These are phyloP conservation scores for Drosophila pegasa DNA, from an alignment of 2,888 invertebrate genomes.

Conservation along the genomic window DNA sequence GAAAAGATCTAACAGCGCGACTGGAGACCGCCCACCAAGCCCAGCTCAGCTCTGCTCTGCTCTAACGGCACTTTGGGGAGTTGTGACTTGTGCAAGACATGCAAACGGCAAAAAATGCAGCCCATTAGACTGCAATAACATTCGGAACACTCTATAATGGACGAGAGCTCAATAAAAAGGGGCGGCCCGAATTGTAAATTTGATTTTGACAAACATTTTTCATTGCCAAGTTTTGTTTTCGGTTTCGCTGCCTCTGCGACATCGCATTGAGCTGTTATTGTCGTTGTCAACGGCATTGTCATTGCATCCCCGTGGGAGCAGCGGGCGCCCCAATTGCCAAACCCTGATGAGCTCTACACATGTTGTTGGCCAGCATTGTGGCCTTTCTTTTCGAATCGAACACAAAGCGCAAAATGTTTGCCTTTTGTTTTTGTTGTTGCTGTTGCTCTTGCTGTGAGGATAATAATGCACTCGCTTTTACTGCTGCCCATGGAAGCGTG, in stretches of 20 bases:
- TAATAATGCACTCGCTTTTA: constrained; percentile 74
- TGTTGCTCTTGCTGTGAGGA: constrained; percentile 52
- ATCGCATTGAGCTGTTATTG: constrained; percentile 58
- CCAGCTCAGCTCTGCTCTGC: too few species aligned
- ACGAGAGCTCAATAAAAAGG: constrained; percentile 22
- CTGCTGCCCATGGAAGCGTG: constrained; percentile 68
- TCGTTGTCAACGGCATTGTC: constrained; percentile 41
- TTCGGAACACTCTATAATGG: constrained; percentile 62
- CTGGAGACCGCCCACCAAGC: constrained; percentile 46
- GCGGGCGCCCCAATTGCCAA: constrained; percentile 53
- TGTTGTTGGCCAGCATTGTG: constrained; percentile 39
- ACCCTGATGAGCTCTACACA: constrained; percentile 42
- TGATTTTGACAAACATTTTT: constrained; percentile 65
- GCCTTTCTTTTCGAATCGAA: constrained; percentile 39
- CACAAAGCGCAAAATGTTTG: constrained; percentile 57
- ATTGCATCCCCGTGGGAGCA: constrained; percentile 76
- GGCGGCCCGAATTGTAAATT: constrained; percentile 58
- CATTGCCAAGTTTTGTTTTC: constrained; percentile 41
- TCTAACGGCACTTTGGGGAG: constrained; percentile 54
- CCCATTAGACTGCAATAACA: constrained; percentile 68
- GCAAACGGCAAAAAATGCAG: constrained; percentile 29
- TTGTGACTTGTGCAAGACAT: constrained; percentile 24
- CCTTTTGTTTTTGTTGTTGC: constrained; percentile 43
- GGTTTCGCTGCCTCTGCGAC: constrained; percentile 11
- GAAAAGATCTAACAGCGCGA: constrained; percentile 27